Evolutionary conservation across 2,113 vertebrate species (phyloP).

Genomic region (Notothenia coriiceps): DNA sequence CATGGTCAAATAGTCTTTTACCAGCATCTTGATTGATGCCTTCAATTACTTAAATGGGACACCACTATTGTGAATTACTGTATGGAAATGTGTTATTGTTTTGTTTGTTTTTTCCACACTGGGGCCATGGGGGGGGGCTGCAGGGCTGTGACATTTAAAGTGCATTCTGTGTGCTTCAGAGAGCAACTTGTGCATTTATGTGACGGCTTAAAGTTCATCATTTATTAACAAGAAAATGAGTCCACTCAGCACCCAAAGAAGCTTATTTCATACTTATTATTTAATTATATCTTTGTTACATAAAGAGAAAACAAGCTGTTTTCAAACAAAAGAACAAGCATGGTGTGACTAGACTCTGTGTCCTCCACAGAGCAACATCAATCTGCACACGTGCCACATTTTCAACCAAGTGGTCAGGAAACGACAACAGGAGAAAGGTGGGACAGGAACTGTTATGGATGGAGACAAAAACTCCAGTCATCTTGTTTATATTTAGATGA

Average conservation of each 20-base stretch:
- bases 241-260: slow-evolving; percentile 33
- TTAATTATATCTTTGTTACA: slow-evolving; percentile 30
- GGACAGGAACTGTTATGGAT: slow-evolving; percentile 76
- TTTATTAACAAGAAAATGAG: slow-evolving; percentile 63
- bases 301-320: slow-evolving; percentile 27
- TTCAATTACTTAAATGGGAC: slow-evolving; percentile 30
- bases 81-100: slow-evolving; percentile 1
- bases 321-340: slow-evolving; percentile 22
- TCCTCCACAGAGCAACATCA: slow-evolving; percentile 38
- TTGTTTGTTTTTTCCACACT: not conserved
- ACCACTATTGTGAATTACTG: slow-evolving; percentile 13
- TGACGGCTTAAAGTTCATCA: slow-evolving; percentile 64
- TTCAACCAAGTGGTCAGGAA: slow-evolving; percentile 64
- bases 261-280: slow-evolving; percentile 7
- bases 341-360: slow-evolving; percentile 25
- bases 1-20: slow-evolving; percentile 5
- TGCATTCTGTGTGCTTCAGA: slow-evolving; percentile 49
- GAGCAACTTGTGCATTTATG: slow-evolving; percentile 57
- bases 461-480: slow-evolving; percentile 40
- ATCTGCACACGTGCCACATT: slow-evolving; percentile 51
- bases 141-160: slow-evolving; percentile 67
- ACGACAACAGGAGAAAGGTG: slow-evolving; percentile 59
- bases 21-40: slow-evolving; percentile 4
- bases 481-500: slow-evolving; percentile 69
- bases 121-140: slow-evolving; percentile 8